Conservation (phyloP, 2,113 vertebrate genomes). For the Oreotrochilus melanogaster region DNA sequence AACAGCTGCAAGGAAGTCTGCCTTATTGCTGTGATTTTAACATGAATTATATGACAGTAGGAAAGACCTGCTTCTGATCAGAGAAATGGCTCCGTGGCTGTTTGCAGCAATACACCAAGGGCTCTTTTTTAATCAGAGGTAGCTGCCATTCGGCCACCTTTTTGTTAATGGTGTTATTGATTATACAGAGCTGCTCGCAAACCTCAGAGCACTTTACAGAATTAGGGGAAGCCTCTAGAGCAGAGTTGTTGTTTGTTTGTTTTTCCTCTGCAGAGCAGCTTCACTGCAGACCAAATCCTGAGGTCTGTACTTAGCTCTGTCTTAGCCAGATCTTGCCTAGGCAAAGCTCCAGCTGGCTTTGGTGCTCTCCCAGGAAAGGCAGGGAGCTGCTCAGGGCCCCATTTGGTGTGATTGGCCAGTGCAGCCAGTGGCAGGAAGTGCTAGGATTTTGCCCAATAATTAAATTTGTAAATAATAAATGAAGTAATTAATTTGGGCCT, state of each 20-base stretch:
- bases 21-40: conserved; percentile 60
- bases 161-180: conserved; percentile 59
- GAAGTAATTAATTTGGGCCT: background rate
- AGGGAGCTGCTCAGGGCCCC: rapidly evolving
- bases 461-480: background rate
- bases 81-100: background rate
- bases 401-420: rapidly evolving
- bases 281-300: background rate
- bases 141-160: conserved; percentile 21
- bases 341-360: background rate
- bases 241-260: conserved; percentile 9
- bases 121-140: conserved; percentile 50
- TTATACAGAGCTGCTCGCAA: background rate
- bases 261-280: conserved; percentile 4
- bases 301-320: background rate
- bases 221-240: conserved; percentile 50
- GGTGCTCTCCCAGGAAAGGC: background rate
- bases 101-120: background rate
- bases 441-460: background rate
- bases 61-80: conserved; percentile 21
- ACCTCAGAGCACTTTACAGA: conserved; percentile 53
- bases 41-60: conserved; percentile 42
- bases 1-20: conserved; percentile 63
- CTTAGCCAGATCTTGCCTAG: background rate
- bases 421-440: background rate